Evolutionary conservation across 2,797 vertebrate species (phyloP).

Genomic region (Atherinosoma microstoma): DNA sequence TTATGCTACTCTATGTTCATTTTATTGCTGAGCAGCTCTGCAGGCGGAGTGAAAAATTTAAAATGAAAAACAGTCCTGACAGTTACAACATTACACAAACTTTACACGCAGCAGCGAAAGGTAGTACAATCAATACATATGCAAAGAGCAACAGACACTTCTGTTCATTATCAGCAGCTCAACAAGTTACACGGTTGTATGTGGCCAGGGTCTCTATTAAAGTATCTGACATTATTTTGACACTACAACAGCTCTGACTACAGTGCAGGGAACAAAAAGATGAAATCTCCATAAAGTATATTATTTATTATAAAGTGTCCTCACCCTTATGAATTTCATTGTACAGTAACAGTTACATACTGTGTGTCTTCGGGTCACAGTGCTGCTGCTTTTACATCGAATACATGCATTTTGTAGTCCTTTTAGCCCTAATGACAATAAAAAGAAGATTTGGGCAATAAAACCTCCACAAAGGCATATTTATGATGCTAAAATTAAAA

Average conservation of each 20-base stretch:
- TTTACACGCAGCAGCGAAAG: slow-evolving; percentile 47
- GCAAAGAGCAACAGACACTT: slow-evolving; percentile 36
- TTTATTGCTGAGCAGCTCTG: slow-evolving; percentile 46
- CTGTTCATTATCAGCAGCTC: slow-evolving; percentile 29
- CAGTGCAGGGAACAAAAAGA: not conserved
- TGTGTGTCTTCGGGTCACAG: slow-evolving; percentile 26
- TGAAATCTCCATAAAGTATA: not conserved
- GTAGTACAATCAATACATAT: slow-evolving; percentile 58
- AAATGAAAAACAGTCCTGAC: slow-evolving; percentile 60
- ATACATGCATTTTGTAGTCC: too few species aligned
- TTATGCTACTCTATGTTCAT: slow-evolving; percentile 43
- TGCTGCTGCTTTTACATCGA: slow-evolving; percentile 3
- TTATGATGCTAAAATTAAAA: not conserved
- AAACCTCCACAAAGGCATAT: too few species aligned
- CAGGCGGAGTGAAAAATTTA: slow-evolving; percentile 38
- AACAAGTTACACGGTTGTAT: slow-evolving; percentile 14
- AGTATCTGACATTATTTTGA: slow-evolving; percentile 1
- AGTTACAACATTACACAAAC: slow-evolving; percentile 61
- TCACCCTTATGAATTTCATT: not conserved
- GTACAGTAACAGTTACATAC: not conserved
- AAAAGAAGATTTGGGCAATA: too few species aligned
- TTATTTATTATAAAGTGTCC: too few species aligned
- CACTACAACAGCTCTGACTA: not conserved
- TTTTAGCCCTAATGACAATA: too few species aligned
- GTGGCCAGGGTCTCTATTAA: not conserved